A percentile compares a stretch with the other conserved stretches of the same genome.
phyloP scores from a whole-genome alignment of 2,888 invertebrate species.

The Sinhomidia bicolor region DNA sequence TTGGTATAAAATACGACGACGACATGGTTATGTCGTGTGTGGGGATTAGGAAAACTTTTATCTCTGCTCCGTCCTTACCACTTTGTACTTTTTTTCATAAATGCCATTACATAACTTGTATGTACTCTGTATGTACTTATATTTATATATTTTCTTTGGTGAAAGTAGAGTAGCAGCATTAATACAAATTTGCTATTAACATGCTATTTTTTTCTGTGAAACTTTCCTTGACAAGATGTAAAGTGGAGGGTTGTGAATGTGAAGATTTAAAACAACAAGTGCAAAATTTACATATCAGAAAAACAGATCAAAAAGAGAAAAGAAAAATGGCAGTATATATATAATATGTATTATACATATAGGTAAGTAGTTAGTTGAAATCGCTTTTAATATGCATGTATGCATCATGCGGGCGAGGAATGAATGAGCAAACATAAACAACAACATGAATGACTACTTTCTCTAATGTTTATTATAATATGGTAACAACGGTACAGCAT shows the following conservation, averaged over 20 bases:
- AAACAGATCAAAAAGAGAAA: constrained; percentile 7
- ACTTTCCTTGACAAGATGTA: not conserved
- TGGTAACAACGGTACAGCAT: not conserved
- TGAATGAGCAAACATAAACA: not conserved
- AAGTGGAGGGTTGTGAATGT: too few species aligned
- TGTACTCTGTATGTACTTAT: not conserved
- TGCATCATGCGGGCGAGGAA: not conserved
- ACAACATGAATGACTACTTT: not conserved
- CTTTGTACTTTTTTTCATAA: not conserved
- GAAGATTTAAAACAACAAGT: not conserved
- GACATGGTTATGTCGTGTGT: constrained; percentile 2
- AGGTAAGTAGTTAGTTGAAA: too few species aligned
- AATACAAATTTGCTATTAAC: too few species aligned
- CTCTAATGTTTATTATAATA: not conserved
- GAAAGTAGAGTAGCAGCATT: too few species aligned
- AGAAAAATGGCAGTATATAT: too few species aligned
- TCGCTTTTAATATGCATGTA: not conserved
- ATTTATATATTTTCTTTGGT: too few species aligned
- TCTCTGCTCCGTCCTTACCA: not conserved
- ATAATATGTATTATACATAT: too few species aligned
- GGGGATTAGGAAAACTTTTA: not conserved
- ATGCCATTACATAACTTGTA: not conserved
- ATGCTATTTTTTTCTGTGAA: not conserved
- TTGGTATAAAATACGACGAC: constrained; percentile 11
- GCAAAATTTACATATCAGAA: constrained; percentile 11